Evolutionary conservation across 2,113 vertebrate genomes (phyloP), one percentile per base, ranked within the genome.

Genomic region (Meleagris gallopavo): DNA sequence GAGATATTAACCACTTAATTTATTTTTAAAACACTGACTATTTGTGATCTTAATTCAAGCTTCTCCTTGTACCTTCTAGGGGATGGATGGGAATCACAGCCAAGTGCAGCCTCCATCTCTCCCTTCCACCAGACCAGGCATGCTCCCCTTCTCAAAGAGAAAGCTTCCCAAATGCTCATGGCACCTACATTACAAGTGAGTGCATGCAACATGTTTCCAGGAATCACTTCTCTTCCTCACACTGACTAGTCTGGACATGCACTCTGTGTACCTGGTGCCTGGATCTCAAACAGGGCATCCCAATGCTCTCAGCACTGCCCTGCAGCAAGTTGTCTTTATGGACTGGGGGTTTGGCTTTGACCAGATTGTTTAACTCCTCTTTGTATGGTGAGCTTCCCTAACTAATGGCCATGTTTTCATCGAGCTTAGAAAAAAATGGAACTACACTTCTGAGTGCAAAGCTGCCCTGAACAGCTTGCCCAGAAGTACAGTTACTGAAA

Each of bases 381-480:
- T 91, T 79, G 79, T 48, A 5, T 29, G n/a, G 62, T 45, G 83
- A 95, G 78, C 80, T 86, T 93, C 75, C 83, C 69, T 76, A 50
- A 54, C 69, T 71, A 92, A 89, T 32, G 69, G 48, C 72, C 60
- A 41, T 1, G 0, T 79, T 94, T 67, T 52, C 80, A 91, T 72
- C 0, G 0, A 95, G 72, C 55, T 69, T 81, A 54, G 57, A 91
- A 88, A 91, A 67, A 69, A 6, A 46, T 18, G 65, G 80, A 94
- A 55, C 61, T 84, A 61, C 90, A 27, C 76, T 89, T 93, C 78
- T 76, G 80, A 83, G 46, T 40, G 71, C 20, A 69, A 92, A 81
- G 74, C 83, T 88, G 66, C 86, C 83, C 85, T 89, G 36, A 91
- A 92, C 84, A 95, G 86, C 87, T 95, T 94, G 50, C 36, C 79